phyloP scores from a whole-genome alignment of 2,113 vertebrate species.

The Bagarius yarrelli region DNA sequence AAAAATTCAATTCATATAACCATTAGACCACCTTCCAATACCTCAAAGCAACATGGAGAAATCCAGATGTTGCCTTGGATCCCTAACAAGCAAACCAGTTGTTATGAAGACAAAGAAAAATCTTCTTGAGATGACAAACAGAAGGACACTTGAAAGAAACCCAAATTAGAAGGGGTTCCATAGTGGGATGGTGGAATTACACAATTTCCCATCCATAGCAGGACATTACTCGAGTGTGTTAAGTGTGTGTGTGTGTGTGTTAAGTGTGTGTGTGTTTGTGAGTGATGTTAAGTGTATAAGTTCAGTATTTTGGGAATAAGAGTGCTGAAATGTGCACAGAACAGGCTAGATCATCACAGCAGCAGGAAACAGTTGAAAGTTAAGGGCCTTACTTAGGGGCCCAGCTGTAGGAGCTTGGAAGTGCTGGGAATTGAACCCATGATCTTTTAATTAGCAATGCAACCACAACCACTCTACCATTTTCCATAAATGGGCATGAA shows the following conservation, averaged over 20 bases:
- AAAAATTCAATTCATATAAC: not conserved
- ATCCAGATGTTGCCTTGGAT: not conserved
- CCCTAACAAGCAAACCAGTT: not conserved
- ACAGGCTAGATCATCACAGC: not conserved
- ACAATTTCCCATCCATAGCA: not conserved
- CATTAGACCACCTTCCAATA: not conserved
- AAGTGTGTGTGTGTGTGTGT: not conserved
- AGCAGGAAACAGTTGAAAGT: too few relatives aligned
- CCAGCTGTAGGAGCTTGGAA: too few relatives aligned
- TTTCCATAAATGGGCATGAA: not conserved
- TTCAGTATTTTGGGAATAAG: not conserved
- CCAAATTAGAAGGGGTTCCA: not conserved
- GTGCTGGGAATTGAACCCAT: too few relatives aligned
- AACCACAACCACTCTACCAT: too few relatives aligned
- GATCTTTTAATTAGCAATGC: too few relatives aligned
- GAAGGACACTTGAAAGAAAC: not conserved
- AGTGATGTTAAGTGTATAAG: not conserved
- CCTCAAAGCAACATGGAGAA: not conserved
- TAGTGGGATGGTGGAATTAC: not conserved
- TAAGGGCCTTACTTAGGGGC: too few relatives aligned
- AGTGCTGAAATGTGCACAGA: not conserved
- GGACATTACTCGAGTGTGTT: not conserved
- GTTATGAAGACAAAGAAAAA: not conserved
- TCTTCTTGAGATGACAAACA: not conserved
- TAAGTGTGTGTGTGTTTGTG: not conserved